Conservation (phyloP, 2,797 vertebrate genomes). For the Gorsachius magnificus region DNA sequence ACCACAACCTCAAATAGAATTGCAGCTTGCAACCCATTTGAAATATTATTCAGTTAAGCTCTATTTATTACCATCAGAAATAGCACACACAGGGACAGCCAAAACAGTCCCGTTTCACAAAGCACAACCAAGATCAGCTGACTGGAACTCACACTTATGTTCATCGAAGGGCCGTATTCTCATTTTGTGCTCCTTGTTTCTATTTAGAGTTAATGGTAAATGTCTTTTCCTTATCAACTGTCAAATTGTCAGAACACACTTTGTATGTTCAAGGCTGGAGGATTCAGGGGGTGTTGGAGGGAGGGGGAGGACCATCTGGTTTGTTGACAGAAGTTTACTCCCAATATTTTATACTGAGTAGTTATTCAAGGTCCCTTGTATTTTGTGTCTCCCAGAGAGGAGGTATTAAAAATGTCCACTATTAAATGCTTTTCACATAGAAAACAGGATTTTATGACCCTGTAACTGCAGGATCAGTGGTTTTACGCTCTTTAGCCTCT, state of each 20-base stretch:
- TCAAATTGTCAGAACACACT: constrained; percentile 63
- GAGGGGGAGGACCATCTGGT: constrained; percentile 60
- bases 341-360: constrained; percentile 62
- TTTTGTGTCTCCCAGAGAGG: constrained; percentile 59
- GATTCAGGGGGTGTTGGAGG: background rate
- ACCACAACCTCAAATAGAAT: background rate
- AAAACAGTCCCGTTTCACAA: background rate
- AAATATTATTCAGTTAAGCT: constrained; percentile 52
- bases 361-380: constrained; percentile 67
- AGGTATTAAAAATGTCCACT: constrained; percentile 66
- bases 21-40: constrained; percentile 6
- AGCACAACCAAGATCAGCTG: background rate
- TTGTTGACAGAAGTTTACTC: constrained; percentile 61
- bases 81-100: background rate
- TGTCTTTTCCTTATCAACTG: constrained; percentile 58
- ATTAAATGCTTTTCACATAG: constrained; percentile 70
- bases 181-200: constrained; percentile 39
- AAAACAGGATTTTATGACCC: constrained; percentile 71
- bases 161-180: background rate
- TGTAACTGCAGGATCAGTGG: constrained; percentile 68
- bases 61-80: constrained; percentile 48
- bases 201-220: constrained; percentile 58
- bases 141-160: constrained; percentile 48
- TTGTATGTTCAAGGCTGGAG: constrained; percentile 40
- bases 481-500: constrained; percentile 62